Conservation (phyloP, 2,113 vertebrate genomes). For the Atlantisia rogersi region DNA sequence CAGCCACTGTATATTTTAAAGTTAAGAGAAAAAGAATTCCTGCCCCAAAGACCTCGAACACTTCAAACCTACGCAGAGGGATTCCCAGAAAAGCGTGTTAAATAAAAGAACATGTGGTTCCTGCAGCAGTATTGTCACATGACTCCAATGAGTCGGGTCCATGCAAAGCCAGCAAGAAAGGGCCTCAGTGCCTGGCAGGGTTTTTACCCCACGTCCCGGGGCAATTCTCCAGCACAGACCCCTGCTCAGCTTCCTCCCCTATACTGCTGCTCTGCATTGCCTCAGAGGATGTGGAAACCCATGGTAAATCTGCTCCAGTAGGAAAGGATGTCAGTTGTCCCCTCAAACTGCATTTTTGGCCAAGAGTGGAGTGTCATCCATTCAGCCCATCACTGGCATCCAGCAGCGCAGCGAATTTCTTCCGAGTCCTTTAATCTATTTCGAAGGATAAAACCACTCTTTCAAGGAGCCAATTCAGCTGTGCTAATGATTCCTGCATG, state of each 20-base stretch:
- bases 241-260: background rate
- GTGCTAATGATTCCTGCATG: slow-evolving; percentile 1
- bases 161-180: background rate
- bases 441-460: background rate
- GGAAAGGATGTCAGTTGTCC: background rate
- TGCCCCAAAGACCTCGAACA: background rate
- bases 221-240: background rate
- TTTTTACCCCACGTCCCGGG: background rate
- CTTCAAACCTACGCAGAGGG: background rate
- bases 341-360: background rate
- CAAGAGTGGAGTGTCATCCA: background rate
- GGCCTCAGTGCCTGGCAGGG: background rate
- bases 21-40: background rate
- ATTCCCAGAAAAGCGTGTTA: background rate
- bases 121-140: background rate
- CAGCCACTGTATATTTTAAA: background rate
- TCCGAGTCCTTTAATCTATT: background rate
- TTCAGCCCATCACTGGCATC: background rate
- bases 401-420: background rate
- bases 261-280: background rate
- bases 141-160: accelerated
- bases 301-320: background rate
- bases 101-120: background rate
- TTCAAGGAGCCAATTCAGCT: slow-evolving; percentile 16
- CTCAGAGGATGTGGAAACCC: background rate